phyloP scores from a whole-genome alignment of 2,888 invertebrate genomes.

The Drosophila kambysellisi region DNA sequence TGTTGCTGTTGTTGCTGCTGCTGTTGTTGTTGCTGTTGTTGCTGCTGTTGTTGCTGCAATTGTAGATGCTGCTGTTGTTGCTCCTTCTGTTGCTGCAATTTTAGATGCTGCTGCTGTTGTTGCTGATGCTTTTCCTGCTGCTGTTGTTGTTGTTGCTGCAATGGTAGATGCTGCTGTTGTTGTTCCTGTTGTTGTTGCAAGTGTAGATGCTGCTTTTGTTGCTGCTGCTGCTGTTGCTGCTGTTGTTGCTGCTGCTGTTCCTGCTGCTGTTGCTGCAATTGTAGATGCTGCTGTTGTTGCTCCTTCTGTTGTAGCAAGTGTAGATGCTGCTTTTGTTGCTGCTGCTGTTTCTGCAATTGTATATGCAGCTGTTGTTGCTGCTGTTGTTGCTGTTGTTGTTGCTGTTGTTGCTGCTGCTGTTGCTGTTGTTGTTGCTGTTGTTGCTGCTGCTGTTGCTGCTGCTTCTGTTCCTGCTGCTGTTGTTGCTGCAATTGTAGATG shows the following conservation, averaged over 20 bases:
- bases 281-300: not conserved
- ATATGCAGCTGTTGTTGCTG: conserved; percentile 10
- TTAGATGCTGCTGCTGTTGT: not conserved
- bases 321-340: not conserved
- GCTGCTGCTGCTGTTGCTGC: conserved; percentile 23
- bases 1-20: not conserved
- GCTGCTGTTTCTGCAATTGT: not conserved
- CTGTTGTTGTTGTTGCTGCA: not conserved
- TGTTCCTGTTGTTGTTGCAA: conserved; percentile 6
- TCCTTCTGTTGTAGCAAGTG: no score
- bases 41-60: not conserved
- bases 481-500: not conserved
- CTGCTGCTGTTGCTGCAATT: conserved; percentile 4
- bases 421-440: conserved; percentile 7
- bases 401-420: conserved; percentile 1
- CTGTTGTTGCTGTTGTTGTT: not conserved
- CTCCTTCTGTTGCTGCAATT: conserved; percentile 18
- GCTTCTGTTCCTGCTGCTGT: not conserved
- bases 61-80: not conserved
- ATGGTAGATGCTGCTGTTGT: not conserved
- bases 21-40: conserved; percentile 34
- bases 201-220: not conserved
- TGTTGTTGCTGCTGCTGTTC: not conserved
- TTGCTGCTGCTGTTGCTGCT: not conserved
- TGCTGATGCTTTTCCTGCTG: rapidly evolving